Evolutionary conservation across 2,113 vertebrate genomes (phyloP).

Genomic region (Sitta europaea): DNA sequence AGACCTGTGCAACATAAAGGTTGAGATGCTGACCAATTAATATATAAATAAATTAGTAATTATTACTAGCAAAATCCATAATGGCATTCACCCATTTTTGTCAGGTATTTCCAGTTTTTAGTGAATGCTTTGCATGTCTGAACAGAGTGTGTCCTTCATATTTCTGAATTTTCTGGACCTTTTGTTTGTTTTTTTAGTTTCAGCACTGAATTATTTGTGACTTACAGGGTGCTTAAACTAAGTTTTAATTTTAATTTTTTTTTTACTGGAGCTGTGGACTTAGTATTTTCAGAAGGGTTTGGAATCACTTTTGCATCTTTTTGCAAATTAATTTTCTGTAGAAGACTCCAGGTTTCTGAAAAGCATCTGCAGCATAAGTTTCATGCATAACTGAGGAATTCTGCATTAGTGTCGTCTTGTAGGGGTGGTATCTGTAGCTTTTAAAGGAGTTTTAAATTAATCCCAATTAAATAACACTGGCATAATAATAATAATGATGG

Average conservation of each 20-base stretch:
- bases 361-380: background rate
- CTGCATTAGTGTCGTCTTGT: background rate
- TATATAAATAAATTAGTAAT: background rate
- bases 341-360: background rate
- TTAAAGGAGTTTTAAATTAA: constrained; percentile 6
- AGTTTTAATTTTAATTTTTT: background rate
- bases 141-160: background rate
- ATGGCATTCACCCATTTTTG: background rate
- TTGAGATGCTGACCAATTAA: background rate
- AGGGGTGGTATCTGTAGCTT: background rate
- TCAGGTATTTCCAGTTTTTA: constrained; percentile 24
- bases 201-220: background rate
- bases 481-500: background rate
- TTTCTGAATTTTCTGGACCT: background rate
- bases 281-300: background rate
- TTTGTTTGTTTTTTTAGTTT: background rate
- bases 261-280: background rate
- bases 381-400: background rate
- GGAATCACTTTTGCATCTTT: background rate
- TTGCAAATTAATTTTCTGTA: background rate
- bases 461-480: background rate
- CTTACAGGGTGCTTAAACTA: background rate
- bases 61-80: background rate
- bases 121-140: background rate
- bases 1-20: background rate